Percentiles rank a stretch among this genome's conserved stretches.
These are phyloP conservation scores for Tetragnatha versicolor DNA, from an alignment of 1,140 invertebrate genomes.

Conservation along the genomic window DNA sequence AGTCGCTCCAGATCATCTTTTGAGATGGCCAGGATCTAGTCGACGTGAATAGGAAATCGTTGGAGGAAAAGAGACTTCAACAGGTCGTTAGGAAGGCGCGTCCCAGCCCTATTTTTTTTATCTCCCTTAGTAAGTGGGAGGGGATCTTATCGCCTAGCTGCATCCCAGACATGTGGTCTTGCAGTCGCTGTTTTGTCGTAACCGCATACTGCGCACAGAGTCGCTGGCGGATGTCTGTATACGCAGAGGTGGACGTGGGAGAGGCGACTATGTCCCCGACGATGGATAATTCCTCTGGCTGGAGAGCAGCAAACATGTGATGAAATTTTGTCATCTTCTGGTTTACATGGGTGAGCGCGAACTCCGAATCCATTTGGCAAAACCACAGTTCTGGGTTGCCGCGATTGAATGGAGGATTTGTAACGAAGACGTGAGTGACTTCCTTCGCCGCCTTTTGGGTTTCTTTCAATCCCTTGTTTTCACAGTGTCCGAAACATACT, in stretches of 20 bases:
- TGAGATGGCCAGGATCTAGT: no score
- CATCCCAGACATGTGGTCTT: neutral
- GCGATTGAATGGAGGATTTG: no score
- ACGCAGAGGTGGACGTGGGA: neutral
- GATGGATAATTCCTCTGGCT: neutral
- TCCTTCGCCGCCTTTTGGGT: no score
- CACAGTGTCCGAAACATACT: no score
- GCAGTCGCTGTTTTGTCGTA: neutral
- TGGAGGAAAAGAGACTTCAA: no score
- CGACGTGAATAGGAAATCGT: no score
- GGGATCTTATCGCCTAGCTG: neutral
- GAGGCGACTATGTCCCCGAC: neutral
- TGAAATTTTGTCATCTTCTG: conserved; percentile 56
- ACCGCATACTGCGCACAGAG: neutral
- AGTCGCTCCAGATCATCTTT: no score
- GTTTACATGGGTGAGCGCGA: conserved; percentile 38
- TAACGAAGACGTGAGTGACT: no score
- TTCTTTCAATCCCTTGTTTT: no score
- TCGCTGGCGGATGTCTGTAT: neutral
- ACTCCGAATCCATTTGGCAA: conserved; percentile 58
- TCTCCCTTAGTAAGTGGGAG: neutral
- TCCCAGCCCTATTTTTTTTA: no score
- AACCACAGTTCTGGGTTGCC: conserved; percentile 59
- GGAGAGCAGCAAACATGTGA: conserved; percentile 2
- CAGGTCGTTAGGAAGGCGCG: no score